Evolutionary conservation across 2,888 invertebrate genomes (phyloP), one percentile per base, ranked within the genome.

Genomic region (Spilosoma lubricipeda): DNA sequence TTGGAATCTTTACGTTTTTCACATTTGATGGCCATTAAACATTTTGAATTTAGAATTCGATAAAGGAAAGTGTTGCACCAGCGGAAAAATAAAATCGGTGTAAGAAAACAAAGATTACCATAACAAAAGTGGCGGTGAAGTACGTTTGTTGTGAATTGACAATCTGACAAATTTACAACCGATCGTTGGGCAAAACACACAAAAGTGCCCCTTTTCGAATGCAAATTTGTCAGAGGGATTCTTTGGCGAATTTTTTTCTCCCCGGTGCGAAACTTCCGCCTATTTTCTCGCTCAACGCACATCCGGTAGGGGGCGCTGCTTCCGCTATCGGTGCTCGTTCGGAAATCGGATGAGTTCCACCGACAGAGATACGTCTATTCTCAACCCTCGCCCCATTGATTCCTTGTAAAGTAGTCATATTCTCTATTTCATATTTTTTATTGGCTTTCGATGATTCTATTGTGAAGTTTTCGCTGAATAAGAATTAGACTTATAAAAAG

Each of bases 201-300:
- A 93, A 93, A 93, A 94, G 93, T 92, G 93, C 92, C 94, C 52
- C 86, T 86, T 93, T 94, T 93, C 92, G 91, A 88, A 95, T 95
- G 95, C 93, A 95, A 95, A 95, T 95, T 93, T 93, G 91, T 90
- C 92, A 87, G 89, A 86, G 89, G 90, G 89, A 89, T 93, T 93
- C 92, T 93, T 93, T 93, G 89, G 86, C 85, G 86, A 86, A 87
- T 91, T 92, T 93, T 52, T 93, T 93, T 93, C 89, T 87, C 88
- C 87, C 89, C 88, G 90, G 91, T 82, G 89, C 87, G 92, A 92
- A 92, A 93, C 94, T 95, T 95, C 95, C 95, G 95, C 92, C 93
- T 93, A 94, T 95, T 95, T 95, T 95, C 95, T 92, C 94, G 95
- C 93, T 94, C 93, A 90, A 90, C 93, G 94, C 94, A 91, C 93